Evolutionary conservation across 2,888 invertebrate species (phyloP).

Genomic region (Cybosia mesomella): DNA sequence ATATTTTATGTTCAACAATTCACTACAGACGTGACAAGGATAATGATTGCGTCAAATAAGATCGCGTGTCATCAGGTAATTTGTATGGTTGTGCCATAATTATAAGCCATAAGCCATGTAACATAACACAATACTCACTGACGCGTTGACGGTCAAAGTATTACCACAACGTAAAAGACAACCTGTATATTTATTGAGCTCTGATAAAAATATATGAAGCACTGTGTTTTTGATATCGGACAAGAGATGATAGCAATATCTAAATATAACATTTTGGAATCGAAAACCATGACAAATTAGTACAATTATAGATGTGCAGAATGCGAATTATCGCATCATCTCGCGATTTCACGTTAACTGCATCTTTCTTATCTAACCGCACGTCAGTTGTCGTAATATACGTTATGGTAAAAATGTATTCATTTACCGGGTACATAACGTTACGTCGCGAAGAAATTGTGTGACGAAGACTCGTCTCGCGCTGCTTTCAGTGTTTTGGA

Average conservation of each 20-base stretch:
- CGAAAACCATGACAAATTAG: too few relatives aligned
- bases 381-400: too few relatives aligned
- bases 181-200: not conserved
- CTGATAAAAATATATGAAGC: not conserved
- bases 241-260: too few relatives aligned
- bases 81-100: not conserved
- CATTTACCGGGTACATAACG: too few relatives aligned
- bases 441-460: too few relatives aligned
- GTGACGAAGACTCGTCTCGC: too few relatives aligned
- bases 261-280: too few relatives aligned
- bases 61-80: not conserved
- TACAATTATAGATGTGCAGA: too few relatives aligned
- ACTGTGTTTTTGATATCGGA: not conserved
- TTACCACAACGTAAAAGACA: not conserved
- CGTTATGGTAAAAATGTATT: too few relatives aligned
- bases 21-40: not conserved
- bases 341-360: too few relatives aligned
- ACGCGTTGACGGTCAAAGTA: not conserved
- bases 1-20: not conserved
- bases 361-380: not conserved
- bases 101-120: not conserved
- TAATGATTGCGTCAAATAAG: not conserved
- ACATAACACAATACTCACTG: not conserved
- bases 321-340: too few relatives aligned
- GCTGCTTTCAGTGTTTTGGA: too few relatives aligned